A percentile compares a stretch with the other conserved stretches of the same genome.
Conservation (phyloP, 2,797 vertebrate genomes). For the Spatula versicolor region DNA sequence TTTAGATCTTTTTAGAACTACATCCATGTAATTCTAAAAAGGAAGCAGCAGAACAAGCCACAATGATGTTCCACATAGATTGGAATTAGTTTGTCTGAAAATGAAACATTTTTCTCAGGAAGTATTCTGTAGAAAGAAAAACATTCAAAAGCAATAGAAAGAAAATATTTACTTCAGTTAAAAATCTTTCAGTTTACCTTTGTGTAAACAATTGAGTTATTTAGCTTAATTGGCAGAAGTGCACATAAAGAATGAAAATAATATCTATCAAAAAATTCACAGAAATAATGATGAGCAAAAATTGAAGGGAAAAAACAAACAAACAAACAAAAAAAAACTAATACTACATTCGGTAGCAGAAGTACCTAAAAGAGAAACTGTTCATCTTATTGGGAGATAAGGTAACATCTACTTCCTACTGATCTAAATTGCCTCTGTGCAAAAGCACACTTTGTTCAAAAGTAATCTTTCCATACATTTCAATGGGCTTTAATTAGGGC, state of each 20-base stretch:
- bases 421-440: neutral
- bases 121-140: conserved; percentile 7
- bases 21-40: neutral
- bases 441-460: neutral
- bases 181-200: neutral
- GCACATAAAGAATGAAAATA: neutral
- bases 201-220: neutral
- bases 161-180: conserved; percentile 16
- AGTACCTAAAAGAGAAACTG: neutral
- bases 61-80: neutral
- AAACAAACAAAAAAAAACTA: neutral
- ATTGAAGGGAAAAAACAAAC: neutral
- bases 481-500: neutral
- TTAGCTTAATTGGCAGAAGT: conserved; percentile 21
- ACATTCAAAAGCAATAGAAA: neutral
- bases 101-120: neutral
- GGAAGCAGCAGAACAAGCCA: neutral
- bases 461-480: neutral
- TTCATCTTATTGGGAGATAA: neutral
- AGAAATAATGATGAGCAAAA: neutral
- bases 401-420: neutral
- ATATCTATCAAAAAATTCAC: neutral
- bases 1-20: neutral
- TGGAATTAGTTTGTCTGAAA: neutral
- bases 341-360: neutral